Percentiles rank a stretch among this genome's conserved stretches.
These are phyloP conservation scores for Lordiphosa fenestrarum DNA, from an alignment of 2,888 invertebrate genomes.

Conservation along the genomic window DNA sequence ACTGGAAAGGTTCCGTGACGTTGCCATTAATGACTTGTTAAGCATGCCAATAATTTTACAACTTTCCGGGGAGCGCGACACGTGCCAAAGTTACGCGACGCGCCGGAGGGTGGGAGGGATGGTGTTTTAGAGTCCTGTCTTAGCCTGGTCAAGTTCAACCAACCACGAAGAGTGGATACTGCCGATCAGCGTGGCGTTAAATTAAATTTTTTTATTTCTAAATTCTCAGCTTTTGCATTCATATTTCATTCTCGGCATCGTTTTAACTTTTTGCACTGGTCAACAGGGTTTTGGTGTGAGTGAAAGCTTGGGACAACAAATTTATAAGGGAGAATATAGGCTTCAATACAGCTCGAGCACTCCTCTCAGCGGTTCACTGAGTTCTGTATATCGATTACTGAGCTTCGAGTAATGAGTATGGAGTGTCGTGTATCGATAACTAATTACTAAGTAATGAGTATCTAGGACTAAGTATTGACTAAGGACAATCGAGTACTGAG, in stretches of 20 bases:
- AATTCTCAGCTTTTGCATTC: conserved; percentile 1
- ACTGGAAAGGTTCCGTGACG: conserved; percentile 22
- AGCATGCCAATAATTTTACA: conserved; percentile 73
- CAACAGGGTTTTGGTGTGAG: conserved; percentile 16
- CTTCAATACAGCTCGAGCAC: no score
- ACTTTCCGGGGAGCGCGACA: conserved; percentile 55
- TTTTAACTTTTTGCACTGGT: conserved; percentile 25
- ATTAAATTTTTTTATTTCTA: conserved; percentile 70
- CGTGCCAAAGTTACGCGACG: conserved; percentile 64
- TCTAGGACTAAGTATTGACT: no score
- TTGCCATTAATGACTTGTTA: conserved; percentile 64
- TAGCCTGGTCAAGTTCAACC: conserved; percentile 59
- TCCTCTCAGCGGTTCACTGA: no score
- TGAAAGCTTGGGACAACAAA: no score
- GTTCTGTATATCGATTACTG: no score
- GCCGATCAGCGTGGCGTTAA: conserved; percentile 78
- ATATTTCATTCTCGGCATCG: conserved; percentile 54
- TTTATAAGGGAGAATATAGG: no score
- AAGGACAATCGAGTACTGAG: no score
- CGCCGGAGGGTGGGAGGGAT: conserved; percentile 23
- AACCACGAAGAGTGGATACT: conserved; percentile 32
- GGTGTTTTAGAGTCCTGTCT: conserved; percentile 13
- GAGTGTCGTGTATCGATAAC: no score
- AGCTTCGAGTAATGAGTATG: no score
- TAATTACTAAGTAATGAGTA: no score